Base-by-base conservation (phyloP, 2,888 invertebrate genomes). In the Heliconius hortense region DNA sequence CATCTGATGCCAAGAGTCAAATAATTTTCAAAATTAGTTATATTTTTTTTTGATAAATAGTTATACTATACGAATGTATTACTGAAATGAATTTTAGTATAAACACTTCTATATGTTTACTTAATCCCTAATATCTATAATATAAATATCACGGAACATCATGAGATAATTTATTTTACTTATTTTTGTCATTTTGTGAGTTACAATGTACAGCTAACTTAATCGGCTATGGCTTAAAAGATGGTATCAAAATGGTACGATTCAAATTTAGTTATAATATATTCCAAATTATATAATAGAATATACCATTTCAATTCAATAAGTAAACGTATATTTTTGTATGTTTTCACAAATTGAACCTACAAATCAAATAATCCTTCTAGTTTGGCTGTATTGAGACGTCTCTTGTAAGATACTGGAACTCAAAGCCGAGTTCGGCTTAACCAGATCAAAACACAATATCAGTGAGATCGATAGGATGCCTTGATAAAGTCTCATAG, bases 371-470 rank as follows among this genome's bases (percentile, higher is more conserved):
- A 66, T 66, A 66, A 66, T 66, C 39, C 39, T 66, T 24, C 66
- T 39, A 66, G 39, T 66, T 15, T 43, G 39, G 24, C 24, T 66
- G 18, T 24, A 24, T 39, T 13, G 66, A 66, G 66, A 64, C 35
- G 35, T 64, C 39, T 63, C 35, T 35, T 63, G 11, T 63, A 35
- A 63, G 31, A 63, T 63, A 66, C 66, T 64, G 39, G 15, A 64
- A 66, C 66, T 39, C 39, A 66, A 66, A 66, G 66, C 66, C 24
- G 66, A 66, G 24, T 66, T 66, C 21, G 24, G 39, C 66, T 66
- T 66, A 64, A 66, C 66, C 15, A 66, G 39, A 66, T 66, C 66
- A 66, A 39, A 66, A 66, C 66, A 39, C 39, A 66, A 66, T 66
- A 66, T 39, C 66, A 7, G 13, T 66, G 24, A 66, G 66, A 66